Base-by-base conservation (phyloP, 2,113 vertebrate genomes). In the Drymodes brunneopygia region DNA sequence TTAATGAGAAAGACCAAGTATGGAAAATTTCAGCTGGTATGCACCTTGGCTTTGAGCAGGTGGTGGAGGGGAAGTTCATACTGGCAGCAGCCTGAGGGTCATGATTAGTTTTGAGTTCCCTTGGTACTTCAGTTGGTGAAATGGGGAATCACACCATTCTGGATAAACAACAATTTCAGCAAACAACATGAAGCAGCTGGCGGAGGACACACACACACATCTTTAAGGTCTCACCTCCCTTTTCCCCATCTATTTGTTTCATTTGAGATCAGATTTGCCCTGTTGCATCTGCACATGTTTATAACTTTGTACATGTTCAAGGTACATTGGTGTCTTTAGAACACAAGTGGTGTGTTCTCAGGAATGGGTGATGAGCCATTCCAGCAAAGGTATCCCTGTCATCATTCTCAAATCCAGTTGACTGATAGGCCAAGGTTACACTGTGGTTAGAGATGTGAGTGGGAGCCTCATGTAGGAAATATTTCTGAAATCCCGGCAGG, bases 401-500 rank as follows among this genome's bases (percentile, higher is more conserved):
- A 0, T 71, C 48, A 9, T 40, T 21, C 12, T 33, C 47, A 17
- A 61, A 15, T 54, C 67, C 25, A 12, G 2, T 5, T 60, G 73
- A 45, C 42, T 48, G 50, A 58, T 51, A 81, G 42, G 13, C 47
- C 36, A 8, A 38, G 54, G 36, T 62, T 57, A 65, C 62, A 22
- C 36, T 0, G 0, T 44, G 65, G 81, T 56, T 79, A 67, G 57
- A 81, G 60, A 57, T 24, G 15, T 80, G 64, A 48, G 58, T 61
- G 58, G 77, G 92, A 96, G 96, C 56, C 82, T 90, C 85, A 93
- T 86, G 44, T 83, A 88, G 94, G 95, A 96, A 91, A 82, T 96
- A 95, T 94, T 97, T 94, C 75, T 74, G n/a, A 90, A 97, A 96
- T 96, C 61, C 36, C 81, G 91, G 86, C 96, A 94, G 88, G 67